A percentile compares a stretch with the other conserved stretches of the same genome.
Conservation (phyloP, 2,113 vertebrate species). For the Bothrops jararaca region DNA sequence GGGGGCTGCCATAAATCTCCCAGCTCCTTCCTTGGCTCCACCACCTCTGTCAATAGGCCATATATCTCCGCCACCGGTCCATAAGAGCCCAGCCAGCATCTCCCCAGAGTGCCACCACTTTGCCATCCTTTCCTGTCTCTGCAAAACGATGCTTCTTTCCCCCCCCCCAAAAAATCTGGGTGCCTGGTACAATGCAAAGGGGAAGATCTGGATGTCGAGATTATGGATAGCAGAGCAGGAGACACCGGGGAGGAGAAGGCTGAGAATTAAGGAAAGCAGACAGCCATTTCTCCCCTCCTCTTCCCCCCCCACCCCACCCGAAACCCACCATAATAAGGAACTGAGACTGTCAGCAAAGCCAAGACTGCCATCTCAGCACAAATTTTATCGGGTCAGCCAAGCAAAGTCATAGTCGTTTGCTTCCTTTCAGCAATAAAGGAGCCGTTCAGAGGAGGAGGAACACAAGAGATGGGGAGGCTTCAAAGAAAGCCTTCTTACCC, state of each 20-base stretch:
- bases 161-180: slow-evolving; percentile 1
- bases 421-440: background rate
- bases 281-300: slow-evolving; percentile 3
- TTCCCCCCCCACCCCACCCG: background rate
- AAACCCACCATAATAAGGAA: background rate
- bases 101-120: background rate
- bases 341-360: slow-evolving; percentile 22
- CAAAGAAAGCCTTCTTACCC: background rate
- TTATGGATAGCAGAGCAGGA: slow-evolving; percentile 41
- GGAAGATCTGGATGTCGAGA: slow-evolving; percentile 32
- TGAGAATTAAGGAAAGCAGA: background rate
- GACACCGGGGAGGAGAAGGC: background rate
- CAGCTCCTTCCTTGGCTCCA: background rate
- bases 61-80: background rate
- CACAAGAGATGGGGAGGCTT: background rate
- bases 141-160: slow-evolving; percentile 11
- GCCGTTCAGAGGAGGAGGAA: background rate
- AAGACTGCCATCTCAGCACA: slow-evolving; percentile 43
- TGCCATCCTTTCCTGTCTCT: background rate
- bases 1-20: background rate
- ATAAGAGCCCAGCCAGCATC: background rate
- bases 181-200: slow-evolving; percentile 17
- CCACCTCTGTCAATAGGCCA: background rate
- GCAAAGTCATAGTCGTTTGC: background rate
- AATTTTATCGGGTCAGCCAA: slow-evolving; percentile 36